Evolutionary conservation across 2,888 invertebrate species (phyloP), one percentile per base, ranked within the genome.

Genomic region (Kryphioiulus occultus): DNA sequence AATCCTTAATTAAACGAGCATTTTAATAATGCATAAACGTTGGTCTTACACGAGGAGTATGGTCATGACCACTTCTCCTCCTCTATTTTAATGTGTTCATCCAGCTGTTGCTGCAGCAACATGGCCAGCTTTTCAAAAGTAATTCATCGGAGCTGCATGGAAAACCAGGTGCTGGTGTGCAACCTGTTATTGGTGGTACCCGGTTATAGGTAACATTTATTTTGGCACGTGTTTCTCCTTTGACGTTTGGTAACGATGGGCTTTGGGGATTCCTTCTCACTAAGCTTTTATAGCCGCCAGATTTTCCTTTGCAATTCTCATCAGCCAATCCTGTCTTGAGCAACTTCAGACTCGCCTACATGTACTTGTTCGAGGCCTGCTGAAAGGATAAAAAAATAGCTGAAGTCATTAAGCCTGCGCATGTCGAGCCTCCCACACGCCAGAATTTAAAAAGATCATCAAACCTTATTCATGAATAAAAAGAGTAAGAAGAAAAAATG

Each of bases 91-190:
- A 26, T 10, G 30, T 78, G 68, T 78, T 26, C 78, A 78, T 78
- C 78, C 30, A 78, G 78, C 22, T 30, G 78, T 78, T 78, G 78
- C 78, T 78, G 78, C 30, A 78, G 78, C 78, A 78, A 78, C 78
- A 78, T 78, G 15, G 22, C 78, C 78, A 78, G 26, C 78, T 30
- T 30, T 22, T 30, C 22, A 78, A 30, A 78, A 78, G 30, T 78
- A 78, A 30, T 15, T 78, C 30, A 78, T 68, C 12, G n/a, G 12
- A 44, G 10, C 44, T 15, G 44, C 12, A 44, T 9, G n/a, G 22
- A 5, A 59, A 68, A 59, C n/a, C 2, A 3, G n/a, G 68, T 22
- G 22, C 22, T 3, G 68, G 68, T 68, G 22, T 78, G 78, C 26
- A 12, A 5, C 30, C 78, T 78, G n/a, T n/a, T n/a, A 78, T 12